Base-by-base conservation (phyloP, 2,797 vertebrate genomes). In the Urophycis tenuis region DNA sequence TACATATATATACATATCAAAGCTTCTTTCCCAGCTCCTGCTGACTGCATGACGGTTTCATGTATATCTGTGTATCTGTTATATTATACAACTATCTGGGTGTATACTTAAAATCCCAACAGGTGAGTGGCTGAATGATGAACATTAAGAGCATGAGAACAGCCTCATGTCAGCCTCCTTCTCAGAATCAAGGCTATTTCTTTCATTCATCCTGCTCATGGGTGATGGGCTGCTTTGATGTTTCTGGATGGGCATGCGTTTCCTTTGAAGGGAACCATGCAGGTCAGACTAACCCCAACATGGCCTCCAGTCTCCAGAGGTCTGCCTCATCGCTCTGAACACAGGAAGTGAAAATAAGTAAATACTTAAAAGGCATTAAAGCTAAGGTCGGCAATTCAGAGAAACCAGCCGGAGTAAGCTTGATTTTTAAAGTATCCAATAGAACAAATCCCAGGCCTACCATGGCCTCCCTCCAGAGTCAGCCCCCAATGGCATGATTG, bases 331-430 rank as follows among this genome's bases (percentile, higher is more conserved):
- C 25, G 29, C 60, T 67, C 25, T 29, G 0, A 67, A 29, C 60
- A 67, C 25, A 29, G 70, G 14, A 2, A 32, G 32, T 71, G 32
- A 33, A 71, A 33, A 17, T 15, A 32, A 32, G 14, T 71, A 34
- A 33, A 33, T 71, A 0, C n/a, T 77, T 75, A 45, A 80, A 67
- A 67, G n/a, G n/a, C 60, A 67, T 60, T 8, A 60, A 60, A 60
- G 14, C 39, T 41, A 41, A 41, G 39, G 39, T 2, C 14, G 39
- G 39, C 39, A 41, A 41, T 41, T 17, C 0, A 15, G 39, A 41
- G 39, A 41, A 39, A 41, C 39, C 39, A 41, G 12, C 14, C 39
- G 15, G 39, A 41, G 39, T 41, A 14, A 12, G 39, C 39, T 41
- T 15, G 11, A 41, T 41, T 41, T 41, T 41, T 12, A 15, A 41